A percentile compares a stretch with the other conserved stretches of the same genome.
Conservation (phyloP, 2,113 vertebrate genomes). For the Solenodon paradoxus region DNA sequence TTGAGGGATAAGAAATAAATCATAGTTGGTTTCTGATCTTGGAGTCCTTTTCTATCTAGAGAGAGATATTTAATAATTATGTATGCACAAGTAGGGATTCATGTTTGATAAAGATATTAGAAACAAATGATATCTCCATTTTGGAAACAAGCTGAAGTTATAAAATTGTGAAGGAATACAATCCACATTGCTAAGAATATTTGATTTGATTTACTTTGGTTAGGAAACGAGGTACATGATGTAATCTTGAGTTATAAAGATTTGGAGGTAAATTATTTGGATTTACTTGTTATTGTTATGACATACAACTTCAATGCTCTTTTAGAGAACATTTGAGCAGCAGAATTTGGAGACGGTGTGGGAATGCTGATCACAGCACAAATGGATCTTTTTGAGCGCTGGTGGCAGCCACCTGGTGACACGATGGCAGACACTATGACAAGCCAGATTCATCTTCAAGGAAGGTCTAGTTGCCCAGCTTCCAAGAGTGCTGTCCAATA, state of each 20-base stretch:
- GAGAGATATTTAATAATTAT: slow-evolving; percentile 1
- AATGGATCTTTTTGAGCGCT: neutral
- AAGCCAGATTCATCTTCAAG: neutral
- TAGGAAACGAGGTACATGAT: neutral
- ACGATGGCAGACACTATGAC: neutral
- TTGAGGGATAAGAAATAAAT: slow-evolving; percentile 32
- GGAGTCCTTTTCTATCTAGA: neutral
- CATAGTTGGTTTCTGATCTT: slow-evolving; percentile 9
- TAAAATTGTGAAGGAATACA: neutral
- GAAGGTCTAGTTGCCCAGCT: neutral
- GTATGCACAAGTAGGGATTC: neutral
- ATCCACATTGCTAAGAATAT: neutral
- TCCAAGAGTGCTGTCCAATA: neutral
- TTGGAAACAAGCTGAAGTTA: neutral
- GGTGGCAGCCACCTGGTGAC: neutral
- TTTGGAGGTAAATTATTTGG: neutral
- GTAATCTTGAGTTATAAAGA: neutral
- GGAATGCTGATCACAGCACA: neutral
- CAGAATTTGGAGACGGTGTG: neutral
- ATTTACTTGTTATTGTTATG: neutral
- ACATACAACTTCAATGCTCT: neutral
- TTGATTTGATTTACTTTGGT: neutral
- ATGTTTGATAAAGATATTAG: neutral
- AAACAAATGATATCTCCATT: neutral
- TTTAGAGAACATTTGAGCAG: neutral